Base-by-base conservation (phyloP, 2,113 vertebrate species). In the Ammodytes dubius region DNA sequence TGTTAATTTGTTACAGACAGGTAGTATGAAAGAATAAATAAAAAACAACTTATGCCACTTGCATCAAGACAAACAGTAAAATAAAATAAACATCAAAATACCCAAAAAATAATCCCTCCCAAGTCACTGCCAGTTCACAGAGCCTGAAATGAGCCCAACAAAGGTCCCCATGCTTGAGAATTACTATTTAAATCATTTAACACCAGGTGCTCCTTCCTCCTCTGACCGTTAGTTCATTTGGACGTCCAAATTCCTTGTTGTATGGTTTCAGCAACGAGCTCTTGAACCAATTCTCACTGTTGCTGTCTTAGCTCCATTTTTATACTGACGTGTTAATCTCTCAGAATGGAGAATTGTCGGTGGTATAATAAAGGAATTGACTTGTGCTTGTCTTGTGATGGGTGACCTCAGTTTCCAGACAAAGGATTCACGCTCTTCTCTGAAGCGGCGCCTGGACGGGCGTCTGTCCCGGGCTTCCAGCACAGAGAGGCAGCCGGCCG, bases 351-450 rank as follows among this genome's bases (percentile, higher is more conserved):
- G 43, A 43, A 0, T 12, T 60, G 45, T 45, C 8, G 4, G 43
- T 17, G 43, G 9, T 37, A 0, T 17, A 4, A 52, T 39, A 0
- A 77, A 57, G 50, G 70, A 10, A 83, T 3, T 65, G 49, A 72
- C 73, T 5, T 74, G 19, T 74, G 19, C n/a, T 56, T 27, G 1
- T 68, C 14, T 74, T 65, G 39, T 74, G 46, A 57, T 79, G 17
- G 77, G 8, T 77, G 67, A 74, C 70, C 27, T 78, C 80, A 99
- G 98, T 89, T 99, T 98, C 85, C 97, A 96, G 2, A 89, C 94
- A 6, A 96, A 96, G 91, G 97, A 99, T 78, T 83, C 90, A 8
- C 98, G 96, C 87, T 94, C 91, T 1, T 98, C 98, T 64, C 97
- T 96, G 0, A 99, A 96, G 88, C 97, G 96, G 58, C 94, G 97